Base-by-base conservation (phyloP, 2,888 invertebrate genomes). In the Fragum sueziense region DNA sequence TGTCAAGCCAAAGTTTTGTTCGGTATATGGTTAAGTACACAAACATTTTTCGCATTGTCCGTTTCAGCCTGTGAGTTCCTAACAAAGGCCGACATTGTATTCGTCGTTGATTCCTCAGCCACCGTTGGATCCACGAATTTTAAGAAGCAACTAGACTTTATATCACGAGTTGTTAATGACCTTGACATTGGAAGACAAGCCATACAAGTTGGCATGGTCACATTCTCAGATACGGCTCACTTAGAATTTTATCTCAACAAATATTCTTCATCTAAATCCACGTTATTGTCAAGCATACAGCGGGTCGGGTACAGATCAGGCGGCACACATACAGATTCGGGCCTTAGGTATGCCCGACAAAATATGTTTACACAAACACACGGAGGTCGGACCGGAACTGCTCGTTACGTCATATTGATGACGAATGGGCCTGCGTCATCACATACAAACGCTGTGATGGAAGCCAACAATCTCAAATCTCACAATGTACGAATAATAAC, bases 81-180 rank as follows among this genome's bases (percentile, higher is more conserved):
- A 9, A 77, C 86, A 25, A 85, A 72, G n/a, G 88, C 88, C 7
- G 88, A 88, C 70, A 86, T 88, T 25, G 81, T 88, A 1, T 84
- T 88, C 61, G 70, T 87, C 2, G 65, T 88, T 9, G 88, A 88
- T 62, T 82, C 86, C 2, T 87, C 87, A 1, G 71, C 85, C 4
- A 85, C 86, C 41, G 87, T 85, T 65, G 86, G 86, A 0, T 41
- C 75, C 2, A 14, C 34, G 9, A 85, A 87, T 61, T 88, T 88
- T 76, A 80, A 86, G 41, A 80, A 86, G 31, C 84, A 87, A 67
- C 75, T 87, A 27, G 85, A 87, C 68, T 87, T 88, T 74, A 82
- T 87, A 7, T 76, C 85, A 3, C 74, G 84, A 2, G 80, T 88
- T 14, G 81, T 82, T 0, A 84, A 81, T 51, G 87, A 86, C 52